phyloP scores from a whole-genome alignment of 2,113 vertebrate species.

The Tetraodon nigroviridis region DNA sequence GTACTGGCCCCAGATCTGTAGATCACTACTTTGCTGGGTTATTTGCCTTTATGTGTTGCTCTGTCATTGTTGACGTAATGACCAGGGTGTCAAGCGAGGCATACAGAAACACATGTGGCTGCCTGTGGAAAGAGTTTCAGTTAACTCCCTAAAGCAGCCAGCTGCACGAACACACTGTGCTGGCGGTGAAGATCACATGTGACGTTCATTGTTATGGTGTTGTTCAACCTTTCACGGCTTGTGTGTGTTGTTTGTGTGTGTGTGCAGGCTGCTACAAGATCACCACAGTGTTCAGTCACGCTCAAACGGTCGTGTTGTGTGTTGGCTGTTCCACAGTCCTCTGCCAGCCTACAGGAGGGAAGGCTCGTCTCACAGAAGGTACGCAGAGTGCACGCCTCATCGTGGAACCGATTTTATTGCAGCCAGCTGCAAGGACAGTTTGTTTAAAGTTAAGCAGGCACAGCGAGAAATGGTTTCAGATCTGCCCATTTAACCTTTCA shows the following conservation, averaged over 20 bases:
- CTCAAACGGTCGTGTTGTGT: constrained; percentile 76
- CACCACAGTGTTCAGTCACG: constrained; percentile 77
- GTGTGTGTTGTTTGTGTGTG: constrained; percentile 1
- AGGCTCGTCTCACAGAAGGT: constrained; percentile 78
- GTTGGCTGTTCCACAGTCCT: constrained; percentile 75
- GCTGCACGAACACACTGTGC: constrained; percentile 37
- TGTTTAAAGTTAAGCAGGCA: not conserved
- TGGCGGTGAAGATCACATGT: not conserved
- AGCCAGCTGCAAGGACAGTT: constrained; percentile 29
- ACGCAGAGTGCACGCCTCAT: constrained; percentile 1
- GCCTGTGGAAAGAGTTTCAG: constrained; percentile 29
- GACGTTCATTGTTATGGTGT: not conserved
- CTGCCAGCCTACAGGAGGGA: constrained; percentile 75
- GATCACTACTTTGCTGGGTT: too few relatives aligned
- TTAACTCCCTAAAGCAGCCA: constrained; percentile 28
- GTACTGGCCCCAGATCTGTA: too few relatives aligned
- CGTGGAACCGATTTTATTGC: constrained; percentile 41
- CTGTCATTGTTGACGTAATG: constrained; percentile 51
- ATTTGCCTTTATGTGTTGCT: constrained; percentile 73
- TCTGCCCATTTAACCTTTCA: not conserved
- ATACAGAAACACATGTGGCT: constrained; percentile 49
- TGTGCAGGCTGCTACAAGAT: constrained; percentile 75
- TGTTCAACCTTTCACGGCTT: not conserved
- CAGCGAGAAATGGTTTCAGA: not conserved
- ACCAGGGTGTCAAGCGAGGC: constrained; percentile 67